Percentiles rank a stretch among this genome's conserved stretches.
These are phyloP conservation scores for Thecophora atra DNA, from an alignment of 2,888 invertebrate species.

Conservation along the genomic window DNA sequence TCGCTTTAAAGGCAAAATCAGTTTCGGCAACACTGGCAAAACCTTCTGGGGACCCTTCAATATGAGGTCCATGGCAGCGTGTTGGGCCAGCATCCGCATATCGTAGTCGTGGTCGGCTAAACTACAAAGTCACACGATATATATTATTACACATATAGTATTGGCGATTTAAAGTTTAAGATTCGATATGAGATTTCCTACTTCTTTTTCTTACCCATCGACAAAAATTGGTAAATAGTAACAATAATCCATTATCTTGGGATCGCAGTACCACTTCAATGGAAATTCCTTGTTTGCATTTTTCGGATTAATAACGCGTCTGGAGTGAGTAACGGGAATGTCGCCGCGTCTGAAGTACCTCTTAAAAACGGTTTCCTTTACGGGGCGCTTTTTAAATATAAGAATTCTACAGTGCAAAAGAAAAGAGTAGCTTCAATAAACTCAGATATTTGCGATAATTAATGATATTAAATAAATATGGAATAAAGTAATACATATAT, in stretches of 20 bases:
- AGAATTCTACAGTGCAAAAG: slow-evolving; percentile 58
- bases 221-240: slow-evolving; percentile 95
- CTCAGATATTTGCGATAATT: not conserved
- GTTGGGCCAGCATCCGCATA: slow-evolving; percentile 83
- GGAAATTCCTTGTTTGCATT: slow-evolving; percentile 58
- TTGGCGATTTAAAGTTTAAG: too few species aligned
- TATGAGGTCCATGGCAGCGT: slow-evolving; percentile 87
- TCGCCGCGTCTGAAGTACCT: slow-evolving; percentile 63
- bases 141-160: too few species aligned
- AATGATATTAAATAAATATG: too few species aligned
- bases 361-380: slow-evolving; percentile 60
- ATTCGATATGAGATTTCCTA: not conserved
- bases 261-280: slow-evolving; percentile 60
- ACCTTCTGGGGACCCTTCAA: slow-evolving; percentile 65
- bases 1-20: slow-evolving; percentile 91
- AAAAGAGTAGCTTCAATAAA: slow-evolving; percentile 8
- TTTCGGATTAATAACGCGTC: slow-evolving; percentile 45
- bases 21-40: slow-evolving; percentile 88
- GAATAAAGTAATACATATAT: not conserved
- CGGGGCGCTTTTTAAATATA: slow-evolving; percentile 55
- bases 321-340: slow-evolving; percentile 59
- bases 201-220: slow-evolving; percentile 72
- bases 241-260: slow-evolving; percentile 79
- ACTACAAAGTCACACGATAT: slow-evolving; percentile 43
- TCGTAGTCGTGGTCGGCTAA: slow-evolving; percentile 84